Conservation (phyloP, 2,113 vertebrate genomes). For the Chlamydotis undulata region DNA sequence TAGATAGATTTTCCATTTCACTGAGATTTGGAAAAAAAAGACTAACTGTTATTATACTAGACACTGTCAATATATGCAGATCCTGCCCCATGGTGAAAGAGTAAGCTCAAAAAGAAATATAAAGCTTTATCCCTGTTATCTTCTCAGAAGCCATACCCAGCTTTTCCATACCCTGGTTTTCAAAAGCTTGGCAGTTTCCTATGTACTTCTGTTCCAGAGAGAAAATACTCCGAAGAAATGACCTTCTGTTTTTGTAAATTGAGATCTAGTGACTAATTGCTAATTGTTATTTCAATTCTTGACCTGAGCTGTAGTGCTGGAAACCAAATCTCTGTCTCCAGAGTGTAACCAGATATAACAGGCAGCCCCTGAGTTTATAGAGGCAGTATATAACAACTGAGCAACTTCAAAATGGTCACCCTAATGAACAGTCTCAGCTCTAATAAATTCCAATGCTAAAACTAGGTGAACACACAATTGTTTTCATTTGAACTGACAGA, state of each 20-base stretch:
- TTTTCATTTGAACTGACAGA: constrained; percentile 64
- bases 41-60: not conserved
- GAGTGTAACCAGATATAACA: constrained; percentile 69
- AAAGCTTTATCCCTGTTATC: not conserved
- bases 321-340: constrained; percentile 71
- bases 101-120: not conserved
- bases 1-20: not conserved
- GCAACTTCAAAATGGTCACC: constrained; percentile 67
- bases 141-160: not conserved
- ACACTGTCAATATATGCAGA: not conserved
- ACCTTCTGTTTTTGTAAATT: constrained; percentile 62
- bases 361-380: constrained; percentile 43
- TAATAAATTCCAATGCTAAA: constrained; percentile 67
- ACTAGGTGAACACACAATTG: constrained; percentile 25
- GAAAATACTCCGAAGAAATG: constrained; percentile 56
- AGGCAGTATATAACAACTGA: constrained; percentile 62
- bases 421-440: constrained; percentile 54
- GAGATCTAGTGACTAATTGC: constrained; percentile 72
- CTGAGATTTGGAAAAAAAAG: not conserved
- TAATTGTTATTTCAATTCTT: constrained; percentile 77
- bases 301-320: constrained; percentile 66
- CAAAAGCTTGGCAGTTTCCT: constrained; percentile 1
- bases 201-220: constrained; percentile 1
- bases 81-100: not conserved
- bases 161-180: not conserved